Evolutionary conservation across 2,797 vertebrate genomes (phyloP).

Genomic region (Loris lydekkerianus): DNA sequence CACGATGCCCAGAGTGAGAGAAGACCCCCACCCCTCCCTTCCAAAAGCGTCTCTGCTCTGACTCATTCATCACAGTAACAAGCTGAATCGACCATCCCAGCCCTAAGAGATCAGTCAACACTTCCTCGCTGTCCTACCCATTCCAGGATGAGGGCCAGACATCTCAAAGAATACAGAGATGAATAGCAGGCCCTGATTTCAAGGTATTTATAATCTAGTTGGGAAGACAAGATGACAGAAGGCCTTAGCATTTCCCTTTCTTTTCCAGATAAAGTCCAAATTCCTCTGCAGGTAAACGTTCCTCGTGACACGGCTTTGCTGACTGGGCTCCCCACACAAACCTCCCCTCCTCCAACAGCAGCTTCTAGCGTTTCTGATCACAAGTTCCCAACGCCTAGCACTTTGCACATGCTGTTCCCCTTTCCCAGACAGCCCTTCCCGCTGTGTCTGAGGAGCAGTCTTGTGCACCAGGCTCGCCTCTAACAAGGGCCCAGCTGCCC

Average conservation of each 20-base stretch:
- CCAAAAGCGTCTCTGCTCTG: constrained; percentile 56
- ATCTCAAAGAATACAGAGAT: constrained; percentile 59
- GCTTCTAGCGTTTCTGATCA: background rate
- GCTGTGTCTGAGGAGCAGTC: background rate
- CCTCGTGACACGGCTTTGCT: background rate
- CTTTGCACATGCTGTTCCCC: background rate
- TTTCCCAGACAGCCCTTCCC: background rate
- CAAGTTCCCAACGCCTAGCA: background rate
- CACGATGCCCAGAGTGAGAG: constrained; percentile 13
- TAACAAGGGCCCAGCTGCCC: background rate
- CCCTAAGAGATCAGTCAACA: constrained; percentile 57
- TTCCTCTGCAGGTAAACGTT: background rate
- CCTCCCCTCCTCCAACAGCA: background rate
- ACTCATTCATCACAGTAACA: constrained; percentile 65
- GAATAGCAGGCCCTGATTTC: constrained; percentile 34
- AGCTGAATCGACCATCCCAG: constrained; percentile 32
- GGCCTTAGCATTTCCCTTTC: background rate
- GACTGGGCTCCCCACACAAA: background rate
- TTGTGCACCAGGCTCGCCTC: background rate
- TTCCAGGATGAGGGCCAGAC: constrained; percentile 60
- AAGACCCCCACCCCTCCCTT: constrained; percentile 55
- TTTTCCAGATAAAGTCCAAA: constrained; percentile 57
- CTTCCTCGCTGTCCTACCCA: constrained; percentile 32
- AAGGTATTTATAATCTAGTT: constrained; percentile 65
- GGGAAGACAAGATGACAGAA: constrained; percentile 52